Base-by-base conservation (phyloP, 2,888 invertebrate genomes). In the Hypercompe scribonia region DNA sequence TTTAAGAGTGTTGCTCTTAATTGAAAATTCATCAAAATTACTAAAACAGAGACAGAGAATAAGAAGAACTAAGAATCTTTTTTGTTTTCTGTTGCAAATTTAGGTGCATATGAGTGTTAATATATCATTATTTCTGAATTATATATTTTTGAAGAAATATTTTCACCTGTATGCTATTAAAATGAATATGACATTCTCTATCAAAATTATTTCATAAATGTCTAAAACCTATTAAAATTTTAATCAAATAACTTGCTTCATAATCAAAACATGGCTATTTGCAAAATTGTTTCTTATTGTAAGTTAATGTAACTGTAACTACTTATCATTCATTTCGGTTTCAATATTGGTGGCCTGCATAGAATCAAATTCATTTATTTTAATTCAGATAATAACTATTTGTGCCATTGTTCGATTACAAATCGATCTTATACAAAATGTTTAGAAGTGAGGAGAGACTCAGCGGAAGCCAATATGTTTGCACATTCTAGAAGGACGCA, bases 171-270 rank as follows among this genome's bases (percentile, higher is more conserved):
- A 65, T n/a, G 15, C 5, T n/a, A 28, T 65, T 31, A 50, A n/a
- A n/a, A 13, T 65, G 24, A 65, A 65, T 5, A 31, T 7, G 42
- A 65, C 39, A 42, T 39, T 21, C 42, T 66, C 31, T 39, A 61
- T 58, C 33, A 61, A 34, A n/a, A 28, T 42, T 39, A 63, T 67
- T 72, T 42, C 34, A 34, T 72, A 67, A 67, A 72, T 72, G 21
- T 36, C 67, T 18, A 71, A 36, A 61, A 61, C 33, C 13, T 10
- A 39, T 67, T 58, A 58, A 72, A 50, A 42, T 63, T 50, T 72
- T 63, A 72, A 67, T 50, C 4, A 46, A 67, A 72, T 67, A 42
- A 61, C 58, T 10, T 39, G 3, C 61, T 61, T 28, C 24, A 2
- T 67, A 24, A 24, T 65, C n/a, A n/a, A 33, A 42, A 42, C 42